These are phyloP conservation scores for Idaea straminata DNA, from an alignment of 2,888 invertebrate genomes.

Conservation along the genomic window DNA sequence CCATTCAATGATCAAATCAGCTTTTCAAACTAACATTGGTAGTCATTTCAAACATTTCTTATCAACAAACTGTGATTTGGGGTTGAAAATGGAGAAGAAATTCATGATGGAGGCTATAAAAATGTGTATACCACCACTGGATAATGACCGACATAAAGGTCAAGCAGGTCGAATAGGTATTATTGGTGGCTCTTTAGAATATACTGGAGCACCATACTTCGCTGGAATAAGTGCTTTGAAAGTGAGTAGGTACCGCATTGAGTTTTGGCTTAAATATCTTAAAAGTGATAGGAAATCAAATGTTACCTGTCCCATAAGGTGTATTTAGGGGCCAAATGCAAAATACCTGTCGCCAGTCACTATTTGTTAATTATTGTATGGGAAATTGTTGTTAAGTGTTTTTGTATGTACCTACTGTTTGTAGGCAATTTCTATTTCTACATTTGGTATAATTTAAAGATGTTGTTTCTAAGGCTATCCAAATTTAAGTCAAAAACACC, in stretches of 20 bases:
- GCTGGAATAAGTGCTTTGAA: constrained; percentile 94
- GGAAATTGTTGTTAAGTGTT: background rate
- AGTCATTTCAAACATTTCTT: background rate
- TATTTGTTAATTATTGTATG: too few relatives aligned
- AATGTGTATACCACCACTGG: constrained; percentile 82
- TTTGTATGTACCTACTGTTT: background rate
- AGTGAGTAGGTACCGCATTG: constrained; percentile 44
- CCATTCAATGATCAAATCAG: background rate
- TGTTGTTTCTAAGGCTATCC: too few relatives aligned
- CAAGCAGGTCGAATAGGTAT: constrained; percentile 95
- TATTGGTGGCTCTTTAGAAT: constrained; percentile 96
- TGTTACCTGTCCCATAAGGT: too few relatives aligned
- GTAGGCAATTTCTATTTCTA: too few relatives aligned
- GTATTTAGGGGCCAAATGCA: too few relatives aligned
- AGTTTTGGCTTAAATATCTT: too few relatives aligned
- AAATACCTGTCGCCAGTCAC: too few relatives aligned
- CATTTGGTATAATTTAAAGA: too few relatives aligned
- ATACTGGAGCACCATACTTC: constrained; percentile 98
- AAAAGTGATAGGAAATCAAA: too few relatives aligned
- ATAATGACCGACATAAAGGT: constrained; percentile 88
- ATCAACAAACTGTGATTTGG: background rate
- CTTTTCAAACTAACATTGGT: background rate
- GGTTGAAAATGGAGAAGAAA: background rate
- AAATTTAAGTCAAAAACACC: too few relatives aligned
- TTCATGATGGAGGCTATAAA: constrained; percentile 44